Evolutionary conservation across 2,888 invertebrate species (phyloP).

Genomic region (Strigamia maritima): DNA sequence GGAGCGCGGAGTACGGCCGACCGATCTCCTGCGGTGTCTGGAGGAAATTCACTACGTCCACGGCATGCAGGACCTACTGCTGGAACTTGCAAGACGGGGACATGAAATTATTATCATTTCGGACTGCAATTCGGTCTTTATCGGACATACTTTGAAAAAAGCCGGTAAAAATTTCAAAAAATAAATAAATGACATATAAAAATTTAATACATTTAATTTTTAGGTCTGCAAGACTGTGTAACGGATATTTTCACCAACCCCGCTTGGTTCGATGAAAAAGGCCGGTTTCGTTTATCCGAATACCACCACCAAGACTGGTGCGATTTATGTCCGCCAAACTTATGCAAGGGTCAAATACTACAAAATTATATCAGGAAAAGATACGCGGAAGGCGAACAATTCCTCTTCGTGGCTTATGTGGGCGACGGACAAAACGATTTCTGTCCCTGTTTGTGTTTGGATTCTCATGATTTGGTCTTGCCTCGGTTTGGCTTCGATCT

Average conservation of each 20-base stretch:
- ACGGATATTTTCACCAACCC: constrained; percentile 68
- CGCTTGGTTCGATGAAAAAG: constrained; percentile 60
- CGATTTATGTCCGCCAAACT: constrained; percentile 65
- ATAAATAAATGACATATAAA: not conserved
- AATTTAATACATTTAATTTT: not conserved
- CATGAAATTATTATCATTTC: constrained; percentile 40
- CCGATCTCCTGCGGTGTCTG: constrained; percentile 25
- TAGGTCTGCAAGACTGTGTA: constrained; percentile 51
- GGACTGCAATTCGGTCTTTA: constrained; percentile 39
- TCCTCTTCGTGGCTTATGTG: constrained; percentile 63
- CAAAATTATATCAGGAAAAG: constrained; percentile 61
- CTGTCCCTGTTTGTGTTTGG: constrained; percentile 66
- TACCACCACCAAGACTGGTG: constrained; percentile 70
- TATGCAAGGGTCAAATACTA: constrained; percentile 74
- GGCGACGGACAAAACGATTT: constrained; percentile 79
- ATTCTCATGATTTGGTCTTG: constrained; percentile 52
- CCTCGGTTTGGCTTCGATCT: constrained; percentile 11
- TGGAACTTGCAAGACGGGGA: not conserved
- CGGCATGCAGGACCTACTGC: constrained; percentile 38
- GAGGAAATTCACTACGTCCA: constrained; percentile 18
- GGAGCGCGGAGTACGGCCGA: not conserved
- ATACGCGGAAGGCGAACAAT: constrained; percentile 54
- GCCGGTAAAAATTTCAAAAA: constrained; percentile 6
- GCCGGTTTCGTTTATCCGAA: constrained; percentile 60
- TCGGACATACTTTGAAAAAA: constrained; percentile 33